These are phyloP conservation scores for Diarsia dahlii DNA, from an alignment of 2,888 invertebrate genomes.

Conservation along the genomic window DNA sequence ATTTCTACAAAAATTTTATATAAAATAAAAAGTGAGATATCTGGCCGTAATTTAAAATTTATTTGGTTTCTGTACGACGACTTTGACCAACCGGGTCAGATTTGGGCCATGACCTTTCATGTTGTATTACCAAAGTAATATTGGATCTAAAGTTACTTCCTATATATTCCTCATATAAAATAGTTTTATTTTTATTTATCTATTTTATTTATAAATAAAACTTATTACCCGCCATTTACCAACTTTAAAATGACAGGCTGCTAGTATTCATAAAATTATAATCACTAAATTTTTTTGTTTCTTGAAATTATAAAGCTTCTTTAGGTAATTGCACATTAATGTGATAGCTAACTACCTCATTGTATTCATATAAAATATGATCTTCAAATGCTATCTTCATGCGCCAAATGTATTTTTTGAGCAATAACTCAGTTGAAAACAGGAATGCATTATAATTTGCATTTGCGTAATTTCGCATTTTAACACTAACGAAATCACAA, in stretches of 20 bases:
- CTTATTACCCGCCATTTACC: neutral
- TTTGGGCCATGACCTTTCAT: no score
- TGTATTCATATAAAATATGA: slow-evolving; percentile 35
- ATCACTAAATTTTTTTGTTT: slow-evolving; percentile 3
- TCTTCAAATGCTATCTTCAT: slow-evolving; percentile 41
- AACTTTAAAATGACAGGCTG: slow-evolving; percentile 1
- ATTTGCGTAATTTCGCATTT: slow-evolving; percentile 43
- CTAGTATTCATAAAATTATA: slow-evolving; percentile 18
- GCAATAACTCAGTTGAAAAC: slow-evolving; percentile 38
- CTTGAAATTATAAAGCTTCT: slow-evolving; percentile 6
- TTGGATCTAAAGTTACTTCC: neutral
- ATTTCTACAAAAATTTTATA: no score
- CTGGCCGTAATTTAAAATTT: no score
- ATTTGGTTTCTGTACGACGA: no score
- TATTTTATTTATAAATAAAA: neutral
- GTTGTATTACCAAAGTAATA: neutral
- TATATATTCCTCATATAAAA: neutral
- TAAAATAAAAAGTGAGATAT: no score
- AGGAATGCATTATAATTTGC: slow-evolving; percentile 42
- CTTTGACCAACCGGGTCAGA: no score
- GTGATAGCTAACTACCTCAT: slow-evolving; percentile 1
- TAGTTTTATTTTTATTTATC: neutral
- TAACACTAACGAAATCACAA: slow-evolving; percentile 29
- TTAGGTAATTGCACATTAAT: slow-evolving; percentile 9
- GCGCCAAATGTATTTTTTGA: slow-evolving; percentile 31